A percentile compares a stretch with the other conserved stretches of the same genome.
phyloP scores from a whole-genome alignment of 2,797 vertebrate species.

The Pipistrellus kuhlii region DNA sequence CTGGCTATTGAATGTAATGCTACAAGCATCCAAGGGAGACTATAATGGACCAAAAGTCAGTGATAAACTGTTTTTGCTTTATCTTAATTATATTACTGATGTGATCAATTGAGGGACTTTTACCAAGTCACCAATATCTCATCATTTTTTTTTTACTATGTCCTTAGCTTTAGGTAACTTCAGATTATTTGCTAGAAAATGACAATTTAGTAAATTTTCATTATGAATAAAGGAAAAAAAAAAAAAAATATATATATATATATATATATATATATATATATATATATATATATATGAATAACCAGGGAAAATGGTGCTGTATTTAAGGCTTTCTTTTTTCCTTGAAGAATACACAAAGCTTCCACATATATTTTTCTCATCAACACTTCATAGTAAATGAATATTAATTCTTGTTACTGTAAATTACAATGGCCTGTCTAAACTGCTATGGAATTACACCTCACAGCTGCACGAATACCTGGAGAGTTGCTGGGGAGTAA shows the following conservation, averaged over 20 bases:
- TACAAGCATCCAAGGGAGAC: neutral
- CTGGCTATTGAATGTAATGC: neutral
- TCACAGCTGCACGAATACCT: constrained; percentile 60
- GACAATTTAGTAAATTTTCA: neutral
- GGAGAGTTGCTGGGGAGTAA: constrained; percentile 76
- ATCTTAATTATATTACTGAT: neutral
- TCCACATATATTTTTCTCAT: constrained; percentile 62
- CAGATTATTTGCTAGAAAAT: constrained; percentile 57
- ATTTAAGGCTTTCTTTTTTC: neutral
- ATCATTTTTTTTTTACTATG: constrained; percentile 29
- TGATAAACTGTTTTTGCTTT: neutral
- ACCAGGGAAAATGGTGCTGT: neutral
- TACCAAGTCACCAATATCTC: neutral
- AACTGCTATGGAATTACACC: constrained; percentile 68
- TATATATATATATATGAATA: neutral
- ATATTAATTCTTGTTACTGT: constrained; percentile 78
- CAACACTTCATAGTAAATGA: constrained; percentile 64
- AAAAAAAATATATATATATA: neutral
- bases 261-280: neutral
- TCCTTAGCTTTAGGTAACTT: constrained; percentile 26
- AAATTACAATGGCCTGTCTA: constrained; percentile 67
- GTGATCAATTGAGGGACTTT: neutral
- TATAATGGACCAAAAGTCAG: neutral
- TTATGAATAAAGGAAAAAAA: neutral
- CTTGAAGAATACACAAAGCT: neutral